Base-by-base conservation (phyloP, 1,140 invertebrate species). In the Parasteatoda tepidariorum region DNA sequence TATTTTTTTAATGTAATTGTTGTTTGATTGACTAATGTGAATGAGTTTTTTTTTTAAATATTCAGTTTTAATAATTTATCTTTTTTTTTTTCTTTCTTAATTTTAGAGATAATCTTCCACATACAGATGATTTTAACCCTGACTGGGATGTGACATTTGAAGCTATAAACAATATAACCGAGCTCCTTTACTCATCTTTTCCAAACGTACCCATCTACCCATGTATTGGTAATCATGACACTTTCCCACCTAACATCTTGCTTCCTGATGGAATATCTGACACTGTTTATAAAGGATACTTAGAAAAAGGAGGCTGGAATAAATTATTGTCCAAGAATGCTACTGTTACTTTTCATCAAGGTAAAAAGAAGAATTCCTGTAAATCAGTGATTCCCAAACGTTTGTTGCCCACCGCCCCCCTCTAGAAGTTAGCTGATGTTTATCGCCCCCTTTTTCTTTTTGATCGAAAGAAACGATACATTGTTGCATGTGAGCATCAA, bases 211-310 rank as follows among this genome's bases (percentile, higher is more conserved):
- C 87, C 0, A 85, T 90, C 6, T 87, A 88, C 66, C 89, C 90
- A 24, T 88, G 88, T 2, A 86, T 90, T 26, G 90, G 90, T 26
- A 90, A 90, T 81, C 89, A 90, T 87, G 90, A 90, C 75, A 86
- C 62, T 81, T 88, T 84, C 85, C 90, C 85, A 15, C 57, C 74
- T 9, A 73, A 84, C 24, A 62, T 55, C 15, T 22, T 84, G 18
- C 18, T 33, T 4, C 54, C 66, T 48, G 57, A 73, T 33, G 33
- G 18, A 9, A 55, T n/a, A 22, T n/a, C 33, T 0, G n/a, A 30
- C 38, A 31, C 85, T 13, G 88, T 89, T 74, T 90, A 89, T 66
- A 85, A 85, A 7, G 84, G 85, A 7, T 88, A 89, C 70, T 82
- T 90, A 15, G 70, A 83, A 5, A 59, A 84, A 24, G 87, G 87